Conservation (phyloP, 2,113 vertebrate genomes). For the Istiophorus platypterus region DNA sequence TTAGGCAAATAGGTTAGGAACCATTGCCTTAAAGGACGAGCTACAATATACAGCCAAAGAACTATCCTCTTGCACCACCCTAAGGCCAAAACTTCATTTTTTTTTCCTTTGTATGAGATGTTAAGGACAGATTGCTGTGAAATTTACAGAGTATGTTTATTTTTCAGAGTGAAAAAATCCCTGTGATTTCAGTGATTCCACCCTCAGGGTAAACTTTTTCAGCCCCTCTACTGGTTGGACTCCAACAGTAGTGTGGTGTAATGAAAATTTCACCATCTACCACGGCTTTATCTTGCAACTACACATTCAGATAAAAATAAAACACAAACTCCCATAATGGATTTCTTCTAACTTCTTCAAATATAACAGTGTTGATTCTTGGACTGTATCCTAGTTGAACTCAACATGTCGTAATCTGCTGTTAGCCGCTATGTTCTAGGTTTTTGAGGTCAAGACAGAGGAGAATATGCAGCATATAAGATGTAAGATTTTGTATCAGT, state of each 20-base stretch:
- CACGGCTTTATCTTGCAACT: neutral
- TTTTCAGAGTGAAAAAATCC: neutral
- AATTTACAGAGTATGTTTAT: constrained; percentile 1
- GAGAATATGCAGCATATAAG: no score
- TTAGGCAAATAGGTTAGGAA: neutral
- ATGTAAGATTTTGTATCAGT: no score
- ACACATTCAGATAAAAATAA: neutral
- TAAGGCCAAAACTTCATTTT: constrained; percentile 3
- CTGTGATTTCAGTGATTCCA: neutral
- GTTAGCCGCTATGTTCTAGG: no score
- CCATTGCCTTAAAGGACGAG: neutral
- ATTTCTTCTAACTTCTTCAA: no score
- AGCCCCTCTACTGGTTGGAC: neutral
- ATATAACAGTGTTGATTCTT: no score
- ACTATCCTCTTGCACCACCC: constrained; percentile 32
- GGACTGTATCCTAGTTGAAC: no score
- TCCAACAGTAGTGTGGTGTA: neutral
- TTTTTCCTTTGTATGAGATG: neutral
- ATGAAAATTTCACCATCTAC: neutral
- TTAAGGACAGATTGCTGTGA: neutral
- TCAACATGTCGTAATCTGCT: no score
- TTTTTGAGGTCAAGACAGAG: no score
- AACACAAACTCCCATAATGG: neutral
- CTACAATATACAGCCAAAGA: no score
- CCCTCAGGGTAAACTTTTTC: constrained; percentile 1